Evolutionary conservation across 2,797 vertebrate species (phyloP).

Genomic region (Alectoris magna): DNA sequence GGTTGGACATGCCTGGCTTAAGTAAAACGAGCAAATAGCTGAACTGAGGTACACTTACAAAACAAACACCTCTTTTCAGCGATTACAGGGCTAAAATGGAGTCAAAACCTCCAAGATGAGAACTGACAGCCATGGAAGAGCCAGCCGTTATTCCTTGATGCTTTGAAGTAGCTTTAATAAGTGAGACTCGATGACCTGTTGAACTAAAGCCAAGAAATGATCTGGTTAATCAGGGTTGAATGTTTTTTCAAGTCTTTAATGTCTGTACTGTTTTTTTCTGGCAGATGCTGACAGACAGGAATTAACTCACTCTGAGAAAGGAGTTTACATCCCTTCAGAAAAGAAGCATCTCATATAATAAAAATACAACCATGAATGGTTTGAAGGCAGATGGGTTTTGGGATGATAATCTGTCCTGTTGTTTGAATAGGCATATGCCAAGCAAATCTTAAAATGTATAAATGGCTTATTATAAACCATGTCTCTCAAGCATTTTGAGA

Average conservation of each 20-base stretch:
- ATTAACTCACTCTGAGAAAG: background rate
- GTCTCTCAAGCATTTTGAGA: background rate
- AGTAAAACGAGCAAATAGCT: slow-evolving; percentile 61
- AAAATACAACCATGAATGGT: background rate
- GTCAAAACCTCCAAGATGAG: background rate
- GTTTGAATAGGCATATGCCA: background rate
- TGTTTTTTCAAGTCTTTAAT: background rate
- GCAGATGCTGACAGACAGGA: background rate
- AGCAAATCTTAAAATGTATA: background rate
- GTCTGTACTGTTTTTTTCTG: background rate
- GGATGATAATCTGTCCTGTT: background rate
- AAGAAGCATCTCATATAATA: background rate
- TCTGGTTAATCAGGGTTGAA: background rate
- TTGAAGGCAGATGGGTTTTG: background rate
- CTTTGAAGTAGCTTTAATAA: slow-evolving; percentile 93
- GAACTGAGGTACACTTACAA: slow-evolving; percentile 64
- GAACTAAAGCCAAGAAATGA: slow-evolving; percentile 83
- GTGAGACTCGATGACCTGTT: slow-evolving; percentile 98
- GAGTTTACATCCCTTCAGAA: background rate
- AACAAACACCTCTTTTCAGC: slow-evolving; percentile 47
- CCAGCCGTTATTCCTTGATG: slow-evolving; percentile 87
- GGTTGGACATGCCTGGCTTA: background rate
- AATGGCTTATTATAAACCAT: background rate
- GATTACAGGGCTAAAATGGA: slow-evolving; percentile 1
- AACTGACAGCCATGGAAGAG: background rate